Base-by-base conservation (phyloP, 1,140 invertebrate species). In the Anthonomus grandis region DNA sequence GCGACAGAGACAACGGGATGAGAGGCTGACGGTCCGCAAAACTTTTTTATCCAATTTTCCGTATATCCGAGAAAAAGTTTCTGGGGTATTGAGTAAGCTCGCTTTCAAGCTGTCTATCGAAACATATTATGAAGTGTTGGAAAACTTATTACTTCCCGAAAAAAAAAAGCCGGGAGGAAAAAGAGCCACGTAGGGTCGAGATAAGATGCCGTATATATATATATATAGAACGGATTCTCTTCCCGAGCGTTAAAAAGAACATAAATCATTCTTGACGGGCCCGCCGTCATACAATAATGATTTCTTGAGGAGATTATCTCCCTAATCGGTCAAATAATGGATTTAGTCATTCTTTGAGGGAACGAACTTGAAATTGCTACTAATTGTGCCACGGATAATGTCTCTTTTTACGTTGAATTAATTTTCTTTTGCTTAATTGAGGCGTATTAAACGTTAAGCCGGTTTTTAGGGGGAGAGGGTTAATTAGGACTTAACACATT, bases 291-390 rank as follows among this genome's bases (percentile, higher is more conserved):
- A 57, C 55, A 57, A 57, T 57, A 57, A 57, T 57, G 55, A 57
- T 57, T 57, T 57, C 55, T 57, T 36, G 55, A 57, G 39, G 37
- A 57, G 46, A 57, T 57, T 57, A 57, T 57, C 55, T 57, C 48
- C 51, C 55, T 57, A 57, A 57, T 57, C 55, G 55, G 55, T 46
- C 55, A 57, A 50, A 50, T 57, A 57, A 50, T 48, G 55, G 55
- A 57, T 57, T 57, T 31, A 57, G 47, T 22, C 46, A 39, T 57
- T 49, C 55, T 34, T 41, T 34, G 36, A 44, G 31, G 31, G 37
- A 49, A 27, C 46, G 23, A 41, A 27, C 46, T 50, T 5, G 46
- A 50, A 57, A 49, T 57, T 57, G 41, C 52, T 47, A 55, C 44
- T 55, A 31, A 47, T 46, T 45, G 18, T 38, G 52, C 38, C 38